Conservation (phyloP, 1,140 invertebrate species). For the Camponotus pennsylvanicus region DNA sequence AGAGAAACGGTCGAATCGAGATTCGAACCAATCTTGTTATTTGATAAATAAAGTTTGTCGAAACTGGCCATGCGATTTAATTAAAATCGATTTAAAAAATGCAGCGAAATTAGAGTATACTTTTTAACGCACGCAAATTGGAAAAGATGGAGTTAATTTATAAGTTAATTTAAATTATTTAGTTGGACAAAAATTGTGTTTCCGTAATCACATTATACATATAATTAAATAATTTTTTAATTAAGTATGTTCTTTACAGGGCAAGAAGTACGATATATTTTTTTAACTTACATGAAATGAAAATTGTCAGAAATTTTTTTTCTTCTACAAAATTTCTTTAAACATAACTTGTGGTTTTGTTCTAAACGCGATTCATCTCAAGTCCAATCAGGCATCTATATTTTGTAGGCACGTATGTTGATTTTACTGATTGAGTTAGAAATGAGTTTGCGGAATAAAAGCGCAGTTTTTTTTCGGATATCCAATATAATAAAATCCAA, state of each 20-base stretch:
- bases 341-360: not conserved
- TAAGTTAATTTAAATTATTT: not conserved
- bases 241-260: not conserved
- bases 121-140: no score
- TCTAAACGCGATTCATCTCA: not conserved
- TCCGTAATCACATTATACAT: not conserved
- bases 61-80: not conserved
- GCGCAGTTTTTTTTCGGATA: not conserved
- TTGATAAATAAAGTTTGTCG: not conserved
- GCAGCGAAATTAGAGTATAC: not conserved
- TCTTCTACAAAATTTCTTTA: not conserved
- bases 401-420: not conserved
- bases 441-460: not conserved
- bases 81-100: not conserved
- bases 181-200: not conserved
- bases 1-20: not conserved
- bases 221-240: no score
- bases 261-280: not conserved
- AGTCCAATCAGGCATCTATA: not conserved
- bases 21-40: not conserved
- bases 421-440: slow-evolving; percentile 19
- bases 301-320: no score
- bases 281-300: not conserved
- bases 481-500: not conserved
- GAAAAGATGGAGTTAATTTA: not conserved